Evolutionary conservation across 2,888 invertebrate species (phyloP).

Genomic region (Agonopterix arenella): DNA sequence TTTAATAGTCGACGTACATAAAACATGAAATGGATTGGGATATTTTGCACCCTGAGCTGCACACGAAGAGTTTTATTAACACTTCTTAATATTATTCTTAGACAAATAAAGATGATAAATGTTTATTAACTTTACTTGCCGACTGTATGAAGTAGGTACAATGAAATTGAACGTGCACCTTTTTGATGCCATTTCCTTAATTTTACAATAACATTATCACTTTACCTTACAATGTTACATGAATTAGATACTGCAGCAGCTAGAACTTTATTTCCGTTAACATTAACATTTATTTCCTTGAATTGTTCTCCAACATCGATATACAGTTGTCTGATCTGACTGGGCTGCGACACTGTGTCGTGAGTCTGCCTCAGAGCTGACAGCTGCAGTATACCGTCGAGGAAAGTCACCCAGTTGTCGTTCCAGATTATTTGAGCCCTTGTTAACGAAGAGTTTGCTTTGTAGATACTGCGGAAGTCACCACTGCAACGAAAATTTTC

Average conservation of each 20-base stretch:
- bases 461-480: slow-evolving; percentile 34
- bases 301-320: slow-evolving; percentile 30
- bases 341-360: slow-evolving; percentile 79
- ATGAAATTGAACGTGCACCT: too few species aligned
- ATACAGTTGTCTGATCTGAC: slow-evolving; percentile 33
- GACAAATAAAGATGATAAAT: too few species aligned
- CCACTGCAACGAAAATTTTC: slow-evolving; percentile 24
- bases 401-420: slow-evolving; percentile 87
- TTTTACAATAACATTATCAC: too few species aligned
- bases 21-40: background rate
- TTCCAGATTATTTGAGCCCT: slow-evolving; percentile 75
- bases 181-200: too few species aligned
- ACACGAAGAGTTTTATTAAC: background rate
- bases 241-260: slow-evolving; percentile 18
- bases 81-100: too few species aligned
- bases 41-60: background rate
- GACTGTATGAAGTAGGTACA: too few species aligned
- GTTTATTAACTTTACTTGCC: too few species aligned
- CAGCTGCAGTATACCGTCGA: slow-evolving; percentile 90
- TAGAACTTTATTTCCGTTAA: slow-evolving; percentile 12
- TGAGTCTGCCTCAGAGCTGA: slow-evolving; percentile 81
- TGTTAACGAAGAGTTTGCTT: slow-evolving; percentile 25
- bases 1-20: too few species aligned
- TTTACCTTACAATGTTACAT: too few species aligned
- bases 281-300: background rate